Conservation (phyloP, 2,888 invertebrate species). For the Meganola albula region DNA sequence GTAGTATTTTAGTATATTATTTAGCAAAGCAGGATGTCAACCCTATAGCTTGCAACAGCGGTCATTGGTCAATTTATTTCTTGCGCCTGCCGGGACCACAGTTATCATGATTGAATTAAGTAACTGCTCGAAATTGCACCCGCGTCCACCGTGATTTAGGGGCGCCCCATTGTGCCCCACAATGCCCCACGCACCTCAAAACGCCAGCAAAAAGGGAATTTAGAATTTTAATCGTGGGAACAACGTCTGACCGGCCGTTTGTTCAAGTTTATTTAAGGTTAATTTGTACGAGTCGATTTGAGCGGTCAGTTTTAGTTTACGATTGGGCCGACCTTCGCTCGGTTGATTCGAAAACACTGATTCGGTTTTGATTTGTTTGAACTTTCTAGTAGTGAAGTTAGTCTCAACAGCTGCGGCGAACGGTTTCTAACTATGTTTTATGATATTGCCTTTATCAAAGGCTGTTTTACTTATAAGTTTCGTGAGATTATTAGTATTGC, state of each 20-base stretch:
- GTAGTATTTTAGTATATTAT: too few relatives aligned
- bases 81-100: conserved; percentile 60
- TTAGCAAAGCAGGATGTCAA: too few relatives aligned
- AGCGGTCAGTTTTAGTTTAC: conserved; percentile 53
- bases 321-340: conserved; percentile 36
- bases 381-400: conserved; percentile 1
- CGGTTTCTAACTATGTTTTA: conserved; percentile 18
- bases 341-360: conserved; percentile 35
- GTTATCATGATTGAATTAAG: conserved; percentile 78
- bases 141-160: conserved; percentile 54
- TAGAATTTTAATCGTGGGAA: conserved; percentile 59
- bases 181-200: conserved; percentile 30
- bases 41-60: conserved; percentile 49
- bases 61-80: conserved; percentile 75
- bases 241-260: conserved; percentile 25
- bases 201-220: conserved; percentile 56
- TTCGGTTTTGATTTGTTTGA: conserved; percentile 27
- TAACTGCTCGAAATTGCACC: conserved; percentile 50
- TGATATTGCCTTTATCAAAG: conserved; percentile 12
- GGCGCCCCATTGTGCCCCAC: conserved; percentile 26
- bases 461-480: too few relatives aligned
- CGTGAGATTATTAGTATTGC: too few relatives aligned
- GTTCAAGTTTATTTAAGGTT: conserved; percentile 65
- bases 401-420: background rate
- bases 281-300: conserved; percentile 53